Base-by-base conservation (phyloP, 2,888 invertebrate genomes). In the Eilema sororculum region DNA sequence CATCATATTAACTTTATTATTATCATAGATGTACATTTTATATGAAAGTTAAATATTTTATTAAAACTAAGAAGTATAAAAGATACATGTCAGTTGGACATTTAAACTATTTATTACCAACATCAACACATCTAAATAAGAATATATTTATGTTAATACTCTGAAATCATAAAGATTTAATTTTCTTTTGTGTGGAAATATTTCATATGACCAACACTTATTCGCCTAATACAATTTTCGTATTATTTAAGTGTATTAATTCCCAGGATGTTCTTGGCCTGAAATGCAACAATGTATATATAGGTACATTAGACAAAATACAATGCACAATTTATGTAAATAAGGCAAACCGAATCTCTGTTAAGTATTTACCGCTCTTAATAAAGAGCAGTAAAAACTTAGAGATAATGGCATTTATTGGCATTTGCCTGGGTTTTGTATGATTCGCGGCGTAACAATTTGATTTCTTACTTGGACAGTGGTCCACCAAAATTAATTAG, bases 211-310 rank as follows among this genome's bases (percentile, higher is more conserved):
- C 74, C 76, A 72, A 65, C 71, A 80, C 73, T 71, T 74, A 70
- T 69, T 72, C 74, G 57, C 66, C 71, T 81, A 78, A 76, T 79
- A 80, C 78, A 78, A 66, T 78, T 81, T 74, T 75, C 77, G 69
- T 75, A 76, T 89, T 87, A 92, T 86, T 92, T 93, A 76, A 93
- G 77, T 76, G 89, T 88, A 86, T 95, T 95, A 58, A 95, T 88
- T 79, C 95, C 95, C 77, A 95, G 86, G 74, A 95, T 94, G 78
- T 95, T 95, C 84, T 95, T 95, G 57, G 95, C 93, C 93, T 93
- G 90, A 79, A 91, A 91, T 76, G 82, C 74, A 82, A 82, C 20
- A 65, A 65, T 28, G 13, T 57, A 13, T 3, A 3, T 65, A 20
- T 24, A n/a, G n/a, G n/a, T n/a, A n/a, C n/a, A n/a, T n/a, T n/a